phyloP scores from a whole-genome alignment of 2,888 invertebrate species.

The Torymus texanus region DNA sequence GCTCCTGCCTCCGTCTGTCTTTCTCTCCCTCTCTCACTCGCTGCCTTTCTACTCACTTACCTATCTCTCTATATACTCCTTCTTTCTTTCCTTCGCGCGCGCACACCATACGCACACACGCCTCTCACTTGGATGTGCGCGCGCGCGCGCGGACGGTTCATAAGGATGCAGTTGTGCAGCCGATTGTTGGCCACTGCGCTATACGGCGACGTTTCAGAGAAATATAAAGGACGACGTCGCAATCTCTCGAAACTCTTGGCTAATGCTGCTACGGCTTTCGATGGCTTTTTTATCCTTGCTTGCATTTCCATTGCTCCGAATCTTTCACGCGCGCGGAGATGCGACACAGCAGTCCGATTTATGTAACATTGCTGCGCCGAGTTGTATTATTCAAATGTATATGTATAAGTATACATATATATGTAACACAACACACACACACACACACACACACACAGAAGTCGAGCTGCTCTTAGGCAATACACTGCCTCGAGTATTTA shows the following conservation, averaged over 20 bases:
- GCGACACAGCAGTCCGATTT: constrained; percentile 40
- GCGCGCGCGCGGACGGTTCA: not conserved
- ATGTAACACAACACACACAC: not conserved
- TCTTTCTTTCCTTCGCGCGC: not conserved
- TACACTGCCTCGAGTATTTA: too few relatives aligned
- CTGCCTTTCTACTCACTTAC: not conserved
- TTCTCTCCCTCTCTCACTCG: not conserved
- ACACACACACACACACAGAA: not conserved
- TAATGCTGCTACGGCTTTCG: constrained; percentile 17
- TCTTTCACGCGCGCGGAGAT: constrained; percentile 1
- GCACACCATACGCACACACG: not conserved
- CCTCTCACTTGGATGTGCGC: not conserved
- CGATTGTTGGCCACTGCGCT: too few relatives aligned
- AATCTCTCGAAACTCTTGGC: constrained; percentile 38
- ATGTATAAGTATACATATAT: not conserved
- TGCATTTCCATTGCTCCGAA: too few relatives aligned
- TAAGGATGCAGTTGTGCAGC: constrained; percentile 14
- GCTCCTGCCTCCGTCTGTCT: constrained; percentile 16
- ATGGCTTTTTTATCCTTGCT: constrained; percentile 30
- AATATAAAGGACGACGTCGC: not conserved
- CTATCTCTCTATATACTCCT: constrained; percentile 17
- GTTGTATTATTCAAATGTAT: constrained; percentile 29
- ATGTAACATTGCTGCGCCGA: constrained; percentile 30
- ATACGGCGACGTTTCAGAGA: too few relatives aligned
- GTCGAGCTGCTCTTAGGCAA: not conserved